A percentile compares a stretch with the other conserved stretches of the same genome.
These are phyloP conservation scores for Melanotaenia nigrans DNA, from an alignment of 2,797 vertebrate species.

Conservation along the genomic window DNA sequence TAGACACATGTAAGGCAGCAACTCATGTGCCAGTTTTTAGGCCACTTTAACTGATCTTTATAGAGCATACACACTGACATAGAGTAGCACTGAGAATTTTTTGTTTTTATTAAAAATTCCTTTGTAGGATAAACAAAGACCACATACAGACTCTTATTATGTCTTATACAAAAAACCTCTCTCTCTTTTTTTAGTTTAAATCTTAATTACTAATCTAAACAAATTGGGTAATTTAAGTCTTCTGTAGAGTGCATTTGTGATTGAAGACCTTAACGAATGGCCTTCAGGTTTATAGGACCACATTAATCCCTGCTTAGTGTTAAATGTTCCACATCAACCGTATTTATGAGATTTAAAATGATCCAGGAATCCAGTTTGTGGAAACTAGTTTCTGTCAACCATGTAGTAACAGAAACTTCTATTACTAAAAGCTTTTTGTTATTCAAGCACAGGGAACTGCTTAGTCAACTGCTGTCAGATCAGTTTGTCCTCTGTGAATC, in stretches of 20 bases:
- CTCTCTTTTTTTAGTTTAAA: not conserved
- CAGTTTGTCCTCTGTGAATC: constrained; percentile 62
- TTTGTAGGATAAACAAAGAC: not conserved
- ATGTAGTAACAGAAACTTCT: constrained; percentile 23
- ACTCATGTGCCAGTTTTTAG: not conserved
- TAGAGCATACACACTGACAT: not conserved
- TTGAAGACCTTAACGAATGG: not conserved
- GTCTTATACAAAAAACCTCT: not conserved
- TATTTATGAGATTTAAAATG: not conserved
- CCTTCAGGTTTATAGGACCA: not conserved
- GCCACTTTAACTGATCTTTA: not conserved
- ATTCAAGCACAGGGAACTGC: constrained; percentile 55
- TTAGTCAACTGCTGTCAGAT: constrained; percentile 63
- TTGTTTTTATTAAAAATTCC: not conserved
- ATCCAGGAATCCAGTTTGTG: constrained; percentile 21
- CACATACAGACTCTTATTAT: no score
- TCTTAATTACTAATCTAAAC: not conserved
- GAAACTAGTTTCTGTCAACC: constrained; percentile 21
- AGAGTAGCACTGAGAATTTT: not conserved
- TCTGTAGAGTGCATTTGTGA: not conserved
- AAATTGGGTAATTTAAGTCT: not conserved
- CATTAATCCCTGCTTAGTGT: constrained; percentile 1
- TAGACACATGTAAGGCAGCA: not conserved
- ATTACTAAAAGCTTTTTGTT: constrained; percentile 37
- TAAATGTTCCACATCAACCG: constrained; percentile 8